Evolutionary conservation across 2,113 vertebrate genomes (phyloP).

Genomic region (Fregata magnificens): DNA sequence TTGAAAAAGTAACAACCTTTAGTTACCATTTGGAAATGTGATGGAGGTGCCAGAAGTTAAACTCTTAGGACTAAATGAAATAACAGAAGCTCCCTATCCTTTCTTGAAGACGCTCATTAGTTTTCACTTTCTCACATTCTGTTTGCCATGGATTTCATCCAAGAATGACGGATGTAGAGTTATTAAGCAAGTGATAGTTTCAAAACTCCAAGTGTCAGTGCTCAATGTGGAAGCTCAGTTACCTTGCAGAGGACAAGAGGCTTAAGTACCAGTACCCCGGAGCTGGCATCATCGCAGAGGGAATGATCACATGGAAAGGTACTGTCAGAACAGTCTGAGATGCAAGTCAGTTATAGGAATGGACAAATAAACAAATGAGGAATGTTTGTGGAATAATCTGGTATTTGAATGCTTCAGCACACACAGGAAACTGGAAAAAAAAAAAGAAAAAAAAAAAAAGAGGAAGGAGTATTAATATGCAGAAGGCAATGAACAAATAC

Average conservation of each 20-base stretch:
- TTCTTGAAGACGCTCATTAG: slow-evolving; percentile 78
- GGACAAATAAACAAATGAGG: neutral
- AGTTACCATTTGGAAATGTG: slow-evolving; percentile 79
- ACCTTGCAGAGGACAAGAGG: slow-evolving; percentile 44
- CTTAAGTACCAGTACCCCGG: neutral
- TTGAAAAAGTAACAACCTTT: slow-evolving; percentile 77
- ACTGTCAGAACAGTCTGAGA: neutral
- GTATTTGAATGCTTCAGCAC: neutral
- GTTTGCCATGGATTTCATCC: slow-evolving; percentile 77
- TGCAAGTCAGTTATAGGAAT: neutral
- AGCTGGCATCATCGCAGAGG: neutral
- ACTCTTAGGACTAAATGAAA: slow-evolving; percentile 74
- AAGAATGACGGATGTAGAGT: slow-evolving; percentile 73
- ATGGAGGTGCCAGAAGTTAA: slow-evolving; percentile 77
- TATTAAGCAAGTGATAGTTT: slow-evolving; percentile 78
- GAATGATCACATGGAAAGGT: neutral
- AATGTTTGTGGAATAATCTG: neutral
- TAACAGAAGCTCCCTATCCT: slow-evolving; percentile 77
- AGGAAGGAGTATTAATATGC: neutral
- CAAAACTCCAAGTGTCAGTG: slow-evolving; percentile 71
- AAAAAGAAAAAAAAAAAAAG: neutral
- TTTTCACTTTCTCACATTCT: slow-evolving; percentile 80
- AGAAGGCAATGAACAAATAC: neutral
- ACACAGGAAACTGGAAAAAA: neutral
- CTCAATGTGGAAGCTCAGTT: slow-evolving; percentile 64